Evolutionary conservation across 2,888 invertebrate species (phyloP), one percentile per base, ranked within the genome.

Genomic region (Apamea anceps): DNA sequence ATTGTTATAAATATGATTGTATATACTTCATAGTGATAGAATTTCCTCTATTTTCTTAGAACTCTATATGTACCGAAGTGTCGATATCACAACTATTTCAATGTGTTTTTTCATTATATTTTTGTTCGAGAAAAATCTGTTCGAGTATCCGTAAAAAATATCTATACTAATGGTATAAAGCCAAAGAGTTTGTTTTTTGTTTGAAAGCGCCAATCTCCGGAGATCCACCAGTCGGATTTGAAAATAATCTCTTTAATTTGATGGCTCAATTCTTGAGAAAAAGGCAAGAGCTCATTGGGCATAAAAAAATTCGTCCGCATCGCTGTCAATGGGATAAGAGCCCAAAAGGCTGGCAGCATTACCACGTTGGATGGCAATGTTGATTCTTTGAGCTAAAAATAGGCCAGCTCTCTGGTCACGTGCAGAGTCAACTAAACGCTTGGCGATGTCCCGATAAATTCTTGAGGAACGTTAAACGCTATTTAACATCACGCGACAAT

Each of bases 1-100:
- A 45, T 80, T 85, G 80, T 87, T 88, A 76, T 63, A 73, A 45
- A 37, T 65, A 57, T 80, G 18, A 74, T 67, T 88, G 88, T 89
- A 80, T 42, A 82, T 73, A 79, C n/a, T 25, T 48, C 37, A 10
- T 76, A 71, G 28, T n/a, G 7, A 54, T 76, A 76, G 28, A 75
- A 60, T 32, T 87, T 74, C 57, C 73, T 60, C 74, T 74, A 74
- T 82, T 74, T 74, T 82, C 67, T 62, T 79, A 63, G 13, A 65
- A 51, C 15, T 42, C 32, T 51, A 51, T 72, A 5, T 28, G 25
- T 25, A 66, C 32, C 45, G 3, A 37, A 45, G 15, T 25, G 0
- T 62, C 42, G 8, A 37, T 45, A 28, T 37, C 28, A 28, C 15
- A 37, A 60, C 32, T 67, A 45, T 83, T 77, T 67, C 54, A 54